Evolutionary conservation across 2,113 vertebrate genomes (phyloP), one percentile per base, ranked within the genome.

Genomic region (Embiotoca jacksoni): DNA sequence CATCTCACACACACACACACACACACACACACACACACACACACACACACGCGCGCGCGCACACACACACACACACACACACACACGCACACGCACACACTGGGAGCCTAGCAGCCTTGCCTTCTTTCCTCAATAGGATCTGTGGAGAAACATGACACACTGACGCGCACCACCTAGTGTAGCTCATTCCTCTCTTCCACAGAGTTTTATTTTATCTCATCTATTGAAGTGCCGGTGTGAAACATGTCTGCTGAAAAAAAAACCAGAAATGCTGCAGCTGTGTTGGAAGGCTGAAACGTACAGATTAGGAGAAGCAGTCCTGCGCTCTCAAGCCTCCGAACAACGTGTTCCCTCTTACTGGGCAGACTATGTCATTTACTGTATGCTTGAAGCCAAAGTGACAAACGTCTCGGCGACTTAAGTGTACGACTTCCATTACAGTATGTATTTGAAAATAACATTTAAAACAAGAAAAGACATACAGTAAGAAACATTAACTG

Each of bases 61-160:
- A 23, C 23, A 23, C 23, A 23, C 23, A 23, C 23, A 23, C 23
- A 23, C 23, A 23, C 23, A 23, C 23, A 23, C 23, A 23, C 23
- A 23, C 23, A 23, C 23, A 23, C 23, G 1, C 23, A 1, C 50
- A 15, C 74, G 50, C 80, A 73, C 81, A 87, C 82, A 83, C 84
- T 75, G 69, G 58, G 75, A 90, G 85, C 85, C 76, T 44, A 47
- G 69, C 84, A 83, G 78, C 77, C 72, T 74, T 39, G 69, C 84
- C 72, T 73, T 73, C 84, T 86, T 80, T 78, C 65, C 72, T 91
- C 89, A 93, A 83, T 83, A 77, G 81, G 79, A 88, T 85, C 85
- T 86, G 79, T 72, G 37, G 75, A 81, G 77, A 79, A 90, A 91
- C 85, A 86, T 82, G 89, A 90, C 88, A 90, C 87, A 84, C 72